These are phyloP conservation scores for Ceuthmochares aereus DNA, from an alignment of 2,113 vertebrate genomes.

Conservation along the genomic window DNA sequence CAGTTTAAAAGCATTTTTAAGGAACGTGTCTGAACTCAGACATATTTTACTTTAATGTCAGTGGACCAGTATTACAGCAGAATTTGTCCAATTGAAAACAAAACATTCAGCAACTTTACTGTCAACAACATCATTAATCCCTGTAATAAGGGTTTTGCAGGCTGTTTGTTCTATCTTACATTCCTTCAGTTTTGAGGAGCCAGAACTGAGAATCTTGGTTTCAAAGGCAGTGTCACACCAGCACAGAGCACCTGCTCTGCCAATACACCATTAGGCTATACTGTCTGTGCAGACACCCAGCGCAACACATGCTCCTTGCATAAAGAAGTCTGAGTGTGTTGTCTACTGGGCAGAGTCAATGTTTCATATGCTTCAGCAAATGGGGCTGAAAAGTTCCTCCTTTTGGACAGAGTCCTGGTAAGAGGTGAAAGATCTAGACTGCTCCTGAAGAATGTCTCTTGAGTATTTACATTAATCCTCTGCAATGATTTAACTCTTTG, in stretches of 20 bases:
- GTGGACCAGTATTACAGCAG: not conserved
- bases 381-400: not conserved
- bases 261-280: rapidly evolving
- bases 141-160: constrained; percentile 4
- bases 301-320: not conserved
- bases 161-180: not conserved
- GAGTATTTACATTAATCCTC: not conserved
- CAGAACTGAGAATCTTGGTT: not conserved
- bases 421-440: not conserved
- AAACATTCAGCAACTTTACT: constrained; percentile 18
- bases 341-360: not conserved
- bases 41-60: not conserved
- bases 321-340: not conserved
- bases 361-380: not conserved
- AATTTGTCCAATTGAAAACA: constrained; percentile 1
- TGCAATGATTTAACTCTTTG: not conserved
- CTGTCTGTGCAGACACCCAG: not conserved
- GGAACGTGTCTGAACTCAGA: not conserved
- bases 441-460: not conserved
- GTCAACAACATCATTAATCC: constrained; percentile 6
- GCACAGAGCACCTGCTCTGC: not conserved
- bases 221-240: not conserved
- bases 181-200: not conserved
- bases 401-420: not conserved
- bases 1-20: not conserved